Evolutionary conservation across 1,140 invertebrate genomes (phyloP), one percentile per base, ranked within the genome.

Genomic region (Hycleus cichorii): DNA sequence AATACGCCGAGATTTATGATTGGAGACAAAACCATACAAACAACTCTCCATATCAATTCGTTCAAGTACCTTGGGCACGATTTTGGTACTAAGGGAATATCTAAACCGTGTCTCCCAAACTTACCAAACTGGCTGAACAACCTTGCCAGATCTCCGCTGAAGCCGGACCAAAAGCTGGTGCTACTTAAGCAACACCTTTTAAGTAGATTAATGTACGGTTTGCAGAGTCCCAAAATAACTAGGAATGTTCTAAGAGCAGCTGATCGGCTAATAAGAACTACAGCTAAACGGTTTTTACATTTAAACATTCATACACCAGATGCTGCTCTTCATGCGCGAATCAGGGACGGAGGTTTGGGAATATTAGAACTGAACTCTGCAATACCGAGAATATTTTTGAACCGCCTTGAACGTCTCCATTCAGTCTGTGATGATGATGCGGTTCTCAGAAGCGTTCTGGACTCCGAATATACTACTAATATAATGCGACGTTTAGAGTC

Each of bases 291-390:
- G 18, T 73, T 70, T 70, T 47, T 75, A 2, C n/a, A 60, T 8
- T 50, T 76, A 0, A 74, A 74, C 0, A 48, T 64, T 4, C 74
- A 77, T 52, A 54, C 62, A 0, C 64, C 72, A 0, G 69, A 57
- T 0, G 67, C 54, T 0, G 75, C 69, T 27, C 67, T 77, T 49
- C 70, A 77, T 47, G 67, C 72, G 0, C 10, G 51, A 2, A 24
- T 53, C n/a, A 10, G 26, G 2, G 60, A 58, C 32, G 60, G 60
- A 6, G 60, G 60, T 9, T 45, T 59, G 6, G 64, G 64, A 0
- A 56, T 73, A 1, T 62, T 64, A 2, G 1, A 32, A 11, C 3
- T 48, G 18, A 12, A 7, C 10, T 8, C 6, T 8, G 26, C 7
- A 11, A 45, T 45, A 7, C 43, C 43, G 7, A 11, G 10, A 1